Evolutionary conservation across 2,797 vertebrate species (phyloP), one percentile per base, ranked within the genome.

Genomic region (Coluber constrictor): DNA sequence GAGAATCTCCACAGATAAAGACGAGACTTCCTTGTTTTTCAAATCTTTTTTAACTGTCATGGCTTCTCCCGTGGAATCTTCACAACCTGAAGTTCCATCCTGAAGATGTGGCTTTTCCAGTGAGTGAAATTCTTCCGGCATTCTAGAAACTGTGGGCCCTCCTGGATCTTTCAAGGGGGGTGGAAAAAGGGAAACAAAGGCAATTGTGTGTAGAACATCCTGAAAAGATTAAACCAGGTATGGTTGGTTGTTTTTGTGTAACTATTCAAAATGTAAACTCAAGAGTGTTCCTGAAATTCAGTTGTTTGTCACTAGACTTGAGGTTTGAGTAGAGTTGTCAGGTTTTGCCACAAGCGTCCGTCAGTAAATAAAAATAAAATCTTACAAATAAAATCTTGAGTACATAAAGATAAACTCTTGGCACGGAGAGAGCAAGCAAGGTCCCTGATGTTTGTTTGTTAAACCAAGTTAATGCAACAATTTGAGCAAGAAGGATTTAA

Each of bases 121-220:
- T 2, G 12, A 83, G 32, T 2, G 12, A 83, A 87, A 86, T 37
- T 90, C 61, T 54, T 20, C 13, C 0, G 43, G 16, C 56, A 5
- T 16, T 37, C 20, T 18, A 32, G 29, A 92, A 89, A 23, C 29
- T 27, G 32, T 4, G 27, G 15, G 12, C 57, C 60, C 3, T 59
- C 29, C 15, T 2, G 60, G 27, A 37, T 86, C 15, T 37, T n/a
- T 86, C 51, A 23, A 15, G 7, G 13, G 1, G 0, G 1, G 0
- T 0, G 10, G 1, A 1, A 5, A 23, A 61, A 27, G 43, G n/a
- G 32, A 18, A 10, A 43, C 7, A 0, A n/a, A n/a, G 25, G 13
- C 43, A 88, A 74, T 1, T 29, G 29, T 18, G 60, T 66, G 54
- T 5, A 86, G 29, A 66, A 56, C 32, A 56, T 87, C 88, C 60